These are phyloP conservation scores for Eucidaris tribuloides DNA, from an alignment of 35 echinoderm and acorn worm genomes.

Conservation along the genomic window DNA sequence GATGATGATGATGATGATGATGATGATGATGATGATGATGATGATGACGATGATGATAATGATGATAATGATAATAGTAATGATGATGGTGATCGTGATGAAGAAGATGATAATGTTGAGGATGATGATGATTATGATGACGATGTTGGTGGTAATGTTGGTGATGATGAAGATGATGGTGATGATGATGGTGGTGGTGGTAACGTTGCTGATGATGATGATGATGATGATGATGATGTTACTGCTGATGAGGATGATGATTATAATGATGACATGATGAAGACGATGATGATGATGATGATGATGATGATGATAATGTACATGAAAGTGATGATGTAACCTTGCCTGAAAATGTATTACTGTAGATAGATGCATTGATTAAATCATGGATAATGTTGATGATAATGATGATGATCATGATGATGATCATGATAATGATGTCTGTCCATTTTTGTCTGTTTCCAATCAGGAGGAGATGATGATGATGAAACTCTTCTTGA, in stretches of 20 bases:
- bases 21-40: conserved; percentile 25
- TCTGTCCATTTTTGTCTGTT: background rate
- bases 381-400: too few relatives aligned
- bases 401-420: conserved; percentile 6
- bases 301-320: background rate
- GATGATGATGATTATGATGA: background rate
- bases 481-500: conserved; percentile 45
- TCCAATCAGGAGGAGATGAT: conserved; percentile 6
- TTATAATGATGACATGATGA: too few relatives aligned
- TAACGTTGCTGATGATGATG: too few relatives aligned
- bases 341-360: background rate
- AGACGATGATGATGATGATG: background rate
- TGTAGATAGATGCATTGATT: too few relatives aligned
- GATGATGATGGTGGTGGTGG: background rate
- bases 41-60: background rate
- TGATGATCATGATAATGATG: background rate
- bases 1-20: conserved; percentile 51
- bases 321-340: too few relatives aligned
- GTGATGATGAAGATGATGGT: too few relatives aligned
- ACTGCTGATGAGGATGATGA: too few relatives aligned
- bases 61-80: background rate
- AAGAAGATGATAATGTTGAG: background rate
- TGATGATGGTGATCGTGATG: conserved; percentile 4
- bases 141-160: too few relatives aligned
- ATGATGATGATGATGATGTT: background rate